Evolutionary conservation across 2,113 vertebrate species (phyloP).

Genomic region (Passerina amoena): DNA sequence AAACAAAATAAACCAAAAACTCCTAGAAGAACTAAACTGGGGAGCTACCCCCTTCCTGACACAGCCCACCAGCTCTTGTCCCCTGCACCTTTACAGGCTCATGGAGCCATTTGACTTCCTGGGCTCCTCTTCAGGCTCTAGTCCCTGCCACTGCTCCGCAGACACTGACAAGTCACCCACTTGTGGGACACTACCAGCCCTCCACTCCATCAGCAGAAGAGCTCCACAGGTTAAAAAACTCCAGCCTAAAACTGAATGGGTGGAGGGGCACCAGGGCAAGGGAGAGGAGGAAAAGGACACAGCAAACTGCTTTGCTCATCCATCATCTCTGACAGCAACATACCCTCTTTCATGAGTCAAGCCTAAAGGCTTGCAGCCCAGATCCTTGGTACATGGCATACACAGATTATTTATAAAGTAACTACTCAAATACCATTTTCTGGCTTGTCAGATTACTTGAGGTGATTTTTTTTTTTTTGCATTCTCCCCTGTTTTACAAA

Average conservation of each 20-base stretch:
- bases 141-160: background rate
- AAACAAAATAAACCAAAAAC: background rate
- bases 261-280: background rate
- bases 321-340: background rate
- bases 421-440: background rate
- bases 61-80: background rate
- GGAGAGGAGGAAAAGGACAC: background rate
- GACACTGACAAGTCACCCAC: rapidly evolving
- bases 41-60: background rate
- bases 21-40: background rate
- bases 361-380: background rate
- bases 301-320: background rate
- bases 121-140: background rate
- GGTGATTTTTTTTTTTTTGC: background rate
- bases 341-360: background rate
- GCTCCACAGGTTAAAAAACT: background rate
- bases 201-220: background rate
- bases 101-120: background rate
- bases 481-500: background rate
- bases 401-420: background rate
- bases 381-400: background rate
- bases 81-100: background rate
- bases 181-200: background rate
- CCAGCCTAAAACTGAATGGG: background rate
- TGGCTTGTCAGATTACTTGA: background rate